A percentile compares a stretch with the other conserved stretches of the same genome.
phyloP scores from a whole-genome alignment of 2,113 vertebrate genomes.

The Austrofundulus limnaeus region DNA sequence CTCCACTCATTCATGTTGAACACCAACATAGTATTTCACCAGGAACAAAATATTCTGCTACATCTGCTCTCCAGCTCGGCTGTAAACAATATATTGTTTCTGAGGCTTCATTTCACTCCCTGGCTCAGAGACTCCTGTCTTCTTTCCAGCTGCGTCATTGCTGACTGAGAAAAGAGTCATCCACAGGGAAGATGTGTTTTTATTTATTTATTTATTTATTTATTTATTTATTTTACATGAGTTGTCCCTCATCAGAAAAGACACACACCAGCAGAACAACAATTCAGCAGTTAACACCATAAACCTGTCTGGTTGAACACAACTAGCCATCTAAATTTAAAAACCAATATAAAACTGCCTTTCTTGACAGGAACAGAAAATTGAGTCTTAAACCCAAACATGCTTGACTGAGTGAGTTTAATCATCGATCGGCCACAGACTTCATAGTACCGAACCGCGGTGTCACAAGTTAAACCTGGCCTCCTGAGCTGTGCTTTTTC shows the following conservation, averaged over 20 bases:
- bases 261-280: constrained; percentile 26
- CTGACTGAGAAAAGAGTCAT: constrained; percentile 14
- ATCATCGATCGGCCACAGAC: constrained; percentile 18
- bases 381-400: constrained; percentile 8
- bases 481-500: constrained; percentile 2
- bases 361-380: constrained; percentile 15
- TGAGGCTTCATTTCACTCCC: constrained; percentile 43
- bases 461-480: constrained; percentile 28
- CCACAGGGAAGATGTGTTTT: constrained; percentile 33
- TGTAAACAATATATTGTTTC: constrained; percentile 41
- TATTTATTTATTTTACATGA: constrained; percentile 19
- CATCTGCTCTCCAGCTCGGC: constrained; percentile 13
- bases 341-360: constrained; percentile 11
- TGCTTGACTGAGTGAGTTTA: constrained; percentile 28
- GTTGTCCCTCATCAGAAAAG: constrained; percentile 45
- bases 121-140: constrained; percentile 26
- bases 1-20: constrained; percentile 26
- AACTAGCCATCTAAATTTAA: constrained; percentile 14
- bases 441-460: constrained; percentile 5
- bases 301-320: constrained; percentile 32
- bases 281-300: constrained; percentile 13
- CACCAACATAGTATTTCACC: constrained; percentile 22
- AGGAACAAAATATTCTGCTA: constrained; percentile 28
- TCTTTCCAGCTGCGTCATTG: constrained; percentile 27
- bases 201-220: not conserved